Evolutionary conservation across 2,797 vertebrate species (phyloP).

Genomic region (Podargus strigoides): DNA sequence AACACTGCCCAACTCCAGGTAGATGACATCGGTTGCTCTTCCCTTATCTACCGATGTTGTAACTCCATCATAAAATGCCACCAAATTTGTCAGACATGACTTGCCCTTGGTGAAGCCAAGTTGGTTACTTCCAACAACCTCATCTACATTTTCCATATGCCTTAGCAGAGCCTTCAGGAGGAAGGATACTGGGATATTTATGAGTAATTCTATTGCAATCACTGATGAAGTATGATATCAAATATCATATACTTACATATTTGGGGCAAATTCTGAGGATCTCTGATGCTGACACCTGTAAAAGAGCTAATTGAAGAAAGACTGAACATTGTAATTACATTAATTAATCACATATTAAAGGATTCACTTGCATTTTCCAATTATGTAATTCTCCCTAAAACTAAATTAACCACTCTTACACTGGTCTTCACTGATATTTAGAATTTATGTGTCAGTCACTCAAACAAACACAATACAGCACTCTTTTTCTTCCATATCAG

Average conservation of each 20-base stretch:
- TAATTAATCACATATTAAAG: not conserved
- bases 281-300: not conserved
- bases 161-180: no score
- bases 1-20: no score
- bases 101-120: no score
- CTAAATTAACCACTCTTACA: not conserved
- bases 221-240: not conserved
- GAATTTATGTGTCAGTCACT: not conserved
- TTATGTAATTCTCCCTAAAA: not conserved
- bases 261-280: not conserved
- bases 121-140: no score
- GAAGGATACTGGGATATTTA: not conserved
- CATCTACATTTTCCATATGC: no score
- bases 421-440: not conserved
- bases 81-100: no score
- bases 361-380: not conserved
- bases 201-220: not conserved
- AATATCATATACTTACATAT: not conserved
- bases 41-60: no score
- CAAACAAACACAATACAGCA: not conserved
- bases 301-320: not conserved
- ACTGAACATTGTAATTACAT: not conserved
- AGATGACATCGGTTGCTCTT: no score
- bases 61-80: no score
- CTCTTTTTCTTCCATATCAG: not conserved